Base-by-base conservation (phyloP, 2,113 vertebrate genomes). In the Synchiropus splendidus region DNA sequence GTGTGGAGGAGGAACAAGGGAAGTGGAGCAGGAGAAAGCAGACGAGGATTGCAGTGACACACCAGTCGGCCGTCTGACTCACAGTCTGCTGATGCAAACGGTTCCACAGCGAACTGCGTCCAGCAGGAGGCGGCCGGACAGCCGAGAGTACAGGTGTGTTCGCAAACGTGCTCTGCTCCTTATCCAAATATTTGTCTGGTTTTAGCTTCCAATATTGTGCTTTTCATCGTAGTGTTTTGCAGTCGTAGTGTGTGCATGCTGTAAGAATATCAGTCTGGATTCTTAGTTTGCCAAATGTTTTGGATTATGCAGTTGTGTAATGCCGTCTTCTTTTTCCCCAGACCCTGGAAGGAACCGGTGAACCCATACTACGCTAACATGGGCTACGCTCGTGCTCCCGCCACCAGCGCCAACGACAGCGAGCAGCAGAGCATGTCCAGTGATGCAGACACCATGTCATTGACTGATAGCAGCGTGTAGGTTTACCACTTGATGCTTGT, bases 361-460 rank as follows among this genome's bases (percentile, higher is more conserved):
- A 92, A 94, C 77, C 90, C 94, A 2, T 98, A 96, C 84, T 98
- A 98, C 31, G 88, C 94, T 49, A 97, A 91, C 83, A 87, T 91
- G 0, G 95, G 95, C 55, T 97, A 93, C 0, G 93, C 93, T 12
- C 54, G 92, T 36, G 95, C 95, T 48, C 94, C 95, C 1, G 90
- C 88, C 13, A 92, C 94, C 73, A 98, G 94, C 5, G 91, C 95
- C 72, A 99, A 99, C 0, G 95, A 98, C 88, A 99, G 94, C 0
- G 95, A 99, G 80, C 95, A 97, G 78, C 95, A 98, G 85, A 98
- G 95, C 84, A 90, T 99, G 89, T 99, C 95, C 58, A 98, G 94
- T 1, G 95, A 99, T 0, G 95, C 93, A 0, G 95, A 99, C 72
- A 97, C 93, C 3, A 83, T 98, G 74, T 99, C 95, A 0, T 81